Percentiles rank a stretch among this genome's conserved stretches.
Evolutionary conservation across 1,140 invertebrate species (phyloP).

Genomic region (Diorhabda carinulata): DNA sequence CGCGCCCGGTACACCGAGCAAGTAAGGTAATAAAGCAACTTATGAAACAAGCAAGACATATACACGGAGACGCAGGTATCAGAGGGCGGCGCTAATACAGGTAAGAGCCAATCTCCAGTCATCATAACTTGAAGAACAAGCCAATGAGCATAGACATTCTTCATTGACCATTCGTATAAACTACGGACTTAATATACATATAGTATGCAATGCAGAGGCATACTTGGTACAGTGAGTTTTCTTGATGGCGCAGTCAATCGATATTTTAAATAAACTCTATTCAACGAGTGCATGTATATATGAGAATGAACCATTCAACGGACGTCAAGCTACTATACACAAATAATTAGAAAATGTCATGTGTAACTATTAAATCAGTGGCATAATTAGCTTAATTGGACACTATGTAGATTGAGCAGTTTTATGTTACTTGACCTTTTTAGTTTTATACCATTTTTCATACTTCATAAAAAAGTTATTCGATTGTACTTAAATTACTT

Average conservation of each 20-base stretch:
- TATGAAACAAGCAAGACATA: conserved; percentile 35
- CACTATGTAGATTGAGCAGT: too few relatives aligned
- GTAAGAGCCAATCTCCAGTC: conserved; percentile 46
- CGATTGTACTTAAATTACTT: too few relatives aligned
- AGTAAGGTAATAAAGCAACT: conserved; percentile 44
- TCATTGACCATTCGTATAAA: conserved; percentile 47
- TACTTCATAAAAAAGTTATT: too few relatives aligned
- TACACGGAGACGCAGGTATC: conserved; percentile 33
- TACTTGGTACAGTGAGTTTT: neutral
- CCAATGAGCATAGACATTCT: conserved; percentile 43
- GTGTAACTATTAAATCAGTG: too few relatives aligned
- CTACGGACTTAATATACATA: conserved; percentile 39
- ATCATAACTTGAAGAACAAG: conserved; percentile 44
- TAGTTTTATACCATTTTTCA: too few relatives aligned
- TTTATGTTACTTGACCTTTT: too few relatives aligned
- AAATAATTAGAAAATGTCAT: too few relatives aligned
- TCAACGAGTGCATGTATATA: neutral
- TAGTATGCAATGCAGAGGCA: conserved; percentile 20
- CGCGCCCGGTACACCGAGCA: conserved; percentile 23
- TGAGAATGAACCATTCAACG: too few relatives aligned
- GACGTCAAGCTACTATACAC: too few relatives aligned
- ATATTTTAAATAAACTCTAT: conserved; percentile 1
- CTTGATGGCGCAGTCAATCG: conserved; percentile 5
- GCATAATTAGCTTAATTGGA: too few relatives aligned
- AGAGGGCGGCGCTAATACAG: conserved; percentile 39